Conservation (phyloP, 2,113 vertebrate species). For the Smithornis capensis region DNA sequence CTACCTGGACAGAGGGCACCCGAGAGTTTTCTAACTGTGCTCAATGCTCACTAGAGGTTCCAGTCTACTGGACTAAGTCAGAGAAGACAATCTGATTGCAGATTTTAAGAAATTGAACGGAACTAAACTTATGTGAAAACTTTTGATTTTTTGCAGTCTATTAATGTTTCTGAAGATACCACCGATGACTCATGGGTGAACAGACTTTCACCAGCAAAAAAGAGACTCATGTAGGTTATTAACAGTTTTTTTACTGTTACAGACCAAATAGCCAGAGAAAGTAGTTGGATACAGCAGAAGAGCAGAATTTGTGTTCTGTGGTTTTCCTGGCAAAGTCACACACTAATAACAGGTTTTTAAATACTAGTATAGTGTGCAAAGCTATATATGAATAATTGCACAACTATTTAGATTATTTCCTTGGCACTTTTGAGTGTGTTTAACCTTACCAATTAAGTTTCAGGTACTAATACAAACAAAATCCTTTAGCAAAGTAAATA, state of each 20-base stretch:
- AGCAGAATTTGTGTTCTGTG: background rate
- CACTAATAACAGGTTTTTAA: background rate
- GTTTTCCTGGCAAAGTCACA: background rate
- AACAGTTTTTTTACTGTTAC: background rate
- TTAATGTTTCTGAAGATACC: constrained; percentile 63
- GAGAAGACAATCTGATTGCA: background rate
- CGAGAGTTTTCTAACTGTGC: background rate
- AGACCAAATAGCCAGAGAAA: background rate
- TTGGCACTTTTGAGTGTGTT: background rate
- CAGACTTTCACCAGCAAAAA: constrained; percentile 70
- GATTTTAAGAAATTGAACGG: background rate
- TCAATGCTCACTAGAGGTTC: background rate
- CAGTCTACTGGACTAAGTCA: background rate
- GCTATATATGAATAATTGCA: background rate
- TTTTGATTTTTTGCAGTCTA: constrained; percentile 64
- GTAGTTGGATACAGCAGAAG: background rate
- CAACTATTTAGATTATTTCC: background rate
- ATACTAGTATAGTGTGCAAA: background rate
- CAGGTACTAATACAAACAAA: background rate
- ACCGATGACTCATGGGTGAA: constrained; percentile 82
- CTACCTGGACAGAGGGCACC: background rate
- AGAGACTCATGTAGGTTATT: constrained; percentile 79
- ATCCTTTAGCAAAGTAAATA: background rate
- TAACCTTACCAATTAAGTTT: background rate
- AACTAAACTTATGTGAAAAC: background rate